Evolutionary conservation across 1,140 invertebrate species (phyloP).

Genomic region (Solen grandis): DNA sequence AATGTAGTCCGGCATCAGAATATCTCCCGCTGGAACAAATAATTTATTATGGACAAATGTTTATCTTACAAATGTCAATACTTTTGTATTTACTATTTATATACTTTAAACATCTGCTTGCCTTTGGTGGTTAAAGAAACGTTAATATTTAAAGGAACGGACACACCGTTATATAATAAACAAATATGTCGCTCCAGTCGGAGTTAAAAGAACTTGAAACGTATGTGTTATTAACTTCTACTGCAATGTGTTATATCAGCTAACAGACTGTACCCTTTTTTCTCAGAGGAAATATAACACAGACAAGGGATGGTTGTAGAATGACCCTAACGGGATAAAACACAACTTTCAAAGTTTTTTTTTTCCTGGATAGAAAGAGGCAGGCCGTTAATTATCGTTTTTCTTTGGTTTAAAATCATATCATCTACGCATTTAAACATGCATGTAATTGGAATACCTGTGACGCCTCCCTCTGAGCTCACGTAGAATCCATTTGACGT

Average conservation of each 20-base stretch:
- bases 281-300: no score
- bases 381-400: neutral
- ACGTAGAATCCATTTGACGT: no score
- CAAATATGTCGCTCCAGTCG: no score
- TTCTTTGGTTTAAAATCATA: neutral
- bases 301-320: neutral
- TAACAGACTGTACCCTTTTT: no score
- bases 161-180: neutral
- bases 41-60: neutral
- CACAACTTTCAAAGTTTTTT: neutral
- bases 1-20: slow-evolving; percentile 40
- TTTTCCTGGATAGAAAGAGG: neutral
- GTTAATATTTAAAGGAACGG: neutral
- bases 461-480: slow-evolving; percentile 56
- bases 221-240: no score
- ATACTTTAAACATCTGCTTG: no score
- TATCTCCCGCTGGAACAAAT: slow-evolving; percentile 47
- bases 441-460: slow-evolving; percentile 11
- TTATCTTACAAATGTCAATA: neutral
- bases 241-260: no score
- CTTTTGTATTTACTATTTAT: no score
- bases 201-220: no score
- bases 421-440: neutral
- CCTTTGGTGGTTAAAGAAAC: no score
- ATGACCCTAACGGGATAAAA: neutral